Base-by-base conservation (phyloP, 2,888 invertebrate genomes). In the Helicoverpa assulta region DNA sequence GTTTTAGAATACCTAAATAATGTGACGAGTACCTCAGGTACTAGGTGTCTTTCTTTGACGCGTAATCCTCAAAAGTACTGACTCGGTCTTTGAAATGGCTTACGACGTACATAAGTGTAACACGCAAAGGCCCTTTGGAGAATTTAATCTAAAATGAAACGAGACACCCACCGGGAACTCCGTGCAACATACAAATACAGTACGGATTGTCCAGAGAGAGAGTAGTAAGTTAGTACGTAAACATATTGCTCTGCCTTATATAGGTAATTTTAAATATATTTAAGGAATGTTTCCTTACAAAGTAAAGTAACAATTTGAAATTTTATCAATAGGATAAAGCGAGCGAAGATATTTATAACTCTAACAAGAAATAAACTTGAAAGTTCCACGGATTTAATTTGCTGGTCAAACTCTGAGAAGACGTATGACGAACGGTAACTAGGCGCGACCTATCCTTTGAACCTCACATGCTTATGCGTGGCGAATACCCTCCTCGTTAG, bases 61-160 rank as follows among this genome's bases (percentile, higher is more conserved):
- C 19, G 10, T 37, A 72, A 72, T 76, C 60, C 37, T 72, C 43
- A 70, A 47, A 72, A 56, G 72, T 37, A 60, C 26, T 8, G 33
- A 33, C 54, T 5, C 40, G 16, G 43, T 29, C 51, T 76, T 76
- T 76, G 43, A 56, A 52, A 56, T 47, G 58, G 21, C 50, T 68
- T 67, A 37, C 21, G 18, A 14, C 21, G 26, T 70, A 21, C 61
- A 18, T 19, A 51, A 70, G 51, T 56, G 51, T 54, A 51, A 52
- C 43, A 72, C 37, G 64, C 64, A 72, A 64, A 77, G 64, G 64
- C 37, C 63, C 64, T 58, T 66, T 51, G 8, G 14, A 73, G 72
- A 64, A 77, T 77, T 58, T 51, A 64, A 72, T 70, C 53, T 77
- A 58, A 72, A 73, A 72, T 55, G 51, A 72, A 73, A 77, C 43